phyloP scores from a whole-genome alignment of 2,888 invertebrate genomes.

The Microctonus hyperodae region DNA sequence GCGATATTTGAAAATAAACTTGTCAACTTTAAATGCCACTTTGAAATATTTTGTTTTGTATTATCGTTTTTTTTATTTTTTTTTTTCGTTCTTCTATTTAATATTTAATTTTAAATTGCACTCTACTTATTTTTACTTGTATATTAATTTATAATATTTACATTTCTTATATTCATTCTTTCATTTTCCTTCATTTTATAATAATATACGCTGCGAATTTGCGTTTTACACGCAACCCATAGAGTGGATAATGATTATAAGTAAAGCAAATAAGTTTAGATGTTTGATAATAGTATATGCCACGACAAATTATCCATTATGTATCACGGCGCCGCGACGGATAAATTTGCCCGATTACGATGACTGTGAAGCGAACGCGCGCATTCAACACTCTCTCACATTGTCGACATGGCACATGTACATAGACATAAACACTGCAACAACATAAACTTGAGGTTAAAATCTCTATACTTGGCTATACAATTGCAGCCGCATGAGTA shows the following conservation, averaged over 20 bases:
- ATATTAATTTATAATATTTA: neutral
- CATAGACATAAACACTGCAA: too few species aligned
- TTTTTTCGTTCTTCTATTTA: neutral
- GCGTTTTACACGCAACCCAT: constrained; percentile 10
- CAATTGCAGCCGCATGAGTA: neutral
- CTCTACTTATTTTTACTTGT: neutral
- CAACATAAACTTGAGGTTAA: neutral
- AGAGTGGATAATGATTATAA: constrained; percentile 25
- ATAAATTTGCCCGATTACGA: constrained; percentile 29
- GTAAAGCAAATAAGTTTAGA: constrained; percentile 28
- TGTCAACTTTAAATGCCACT: constrained; percentile 7
- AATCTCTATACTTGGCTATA: neutral
- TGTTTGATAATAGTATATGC: constrained; percentile 22
- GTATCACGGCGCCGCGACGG: constrained; percentile 20
- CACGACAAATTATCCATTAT: constrained; percentile 28
- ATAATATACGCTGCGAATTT: neutral
- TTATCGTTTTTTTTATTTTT: neutral
- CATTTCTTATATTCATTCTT: neutral
- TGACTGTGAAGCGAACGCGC: constrained; percentile 7
- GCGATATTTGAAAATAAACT: constrained; percentile 7
- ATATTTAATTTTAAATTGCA: neutral
- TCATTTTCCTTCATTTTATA: neutral
- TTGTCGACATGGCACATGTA: constrained; percentile 9
- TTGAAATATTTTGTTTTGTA: neutral
- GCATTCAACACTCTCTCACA: constrained; percentile 12